Evolutionary conservation across 2,888 invertebrate species (phyloP), one percentile per base, ranked within the genome.

Genomic region (Dione juno): DNA sequence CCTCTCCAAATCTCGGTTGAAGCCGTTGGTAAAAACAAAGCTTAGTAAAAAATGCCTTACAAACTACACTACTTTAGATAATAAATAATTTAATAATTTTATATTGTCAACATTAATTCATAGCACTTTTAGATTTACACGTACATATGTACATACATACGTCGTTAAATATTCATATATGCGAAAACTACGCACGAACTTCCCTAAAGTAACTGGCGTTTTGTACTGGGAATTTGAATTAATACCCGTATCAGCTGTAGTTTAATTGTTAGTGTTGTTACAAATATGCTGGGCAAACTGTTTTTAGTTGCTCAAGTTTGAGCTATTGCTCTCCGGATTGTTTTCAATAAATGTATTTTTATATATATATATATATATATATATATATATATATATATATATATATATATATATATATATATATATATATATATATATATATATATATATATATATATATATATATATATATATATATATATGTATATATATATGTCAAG

Each of bases 201-300:
- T 72, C 57, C 45, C 48, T 19, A 66, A 74, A 74, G 73, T 66
- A 69, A 67, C 66, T 73, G 73, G 73, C 73, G 71, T 71, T 75
- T 73, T 73, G 73, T 73, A 71, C 54, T 67, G 54, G 65, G 67
- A 73, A 71, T 75, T 71, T 71, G 69, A 71, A 74, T 71, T 71
- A 75, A 73, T 75, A 71, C 45, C 45, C 64, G 69, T 73, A 71
- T 73, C 71, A 71, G 71, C 70, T 72, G 67, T 59, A 67, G 67
- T 72, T 54, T 72, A 70, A 72, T 72, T 72, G 70, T 65, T 37
- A 66, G 69, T 72, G 69, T 64, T 67, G 70, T 64, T 64, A 70
- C 66, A 63, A 69, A 64, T 66, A 64, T 52, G 65, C 59, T 71
- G 59, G 43, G 40, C 52, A 53, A 57, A 57, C 61, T 21, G 68